Base-by-base conservation (phyloP, 2,797 vertebrate genomes). In the Chaetophractus vellerosus region DNA sequence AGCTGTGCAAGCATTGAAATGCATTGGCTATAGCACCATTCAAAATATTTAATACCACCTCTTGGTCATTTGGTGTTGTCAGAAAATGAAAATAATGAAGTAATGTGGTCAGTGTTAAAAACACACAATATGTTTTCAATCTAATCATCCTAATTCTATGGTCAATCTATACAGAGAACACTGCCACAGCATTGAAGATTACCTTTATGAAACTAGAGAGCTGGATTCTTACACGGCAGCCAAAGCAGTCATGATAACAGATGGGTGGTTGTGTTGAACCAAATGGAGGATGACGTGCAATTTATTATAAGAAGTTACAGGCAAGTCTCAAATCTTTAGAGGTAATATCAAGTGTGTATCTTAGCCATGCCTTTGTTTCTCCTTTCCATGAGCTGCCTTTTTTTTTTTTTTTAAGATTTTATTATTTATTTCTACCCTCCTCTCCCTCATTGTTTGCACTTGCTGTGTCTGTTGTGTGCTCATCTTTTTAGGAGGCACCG, bases 1-100 rank as follows among this genome's bases (percentile, higher is more conserved):
- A 71, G 41, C 71, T 75, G 33, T 0, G 18, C 0, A 24, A 41
- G 10, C 76, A 63, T 84, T 61, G 6, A n/a, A 57, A 71, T 5
- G 0, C 48, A 28, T 21, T 8, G 55, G 50, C 71, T 57, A 2
- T 81, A 97, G 92, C 95, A 97, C 96, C 94, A 74, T 12, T 92
- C 31, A 89, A 31, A 78, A 69, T 8, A 48, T 38, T 71, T 48
- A 75, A 8, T 55, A 55, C 76, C 55, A 12, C 72, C 89, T 95
- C 87, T 63, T n/a, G 80, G 45, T 79, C 3, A n/a, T 41, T 89
- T 86, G 36, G 59, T 16, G 5, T 41, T 76, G 38, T 84, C 61
- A 5, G 88, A 78, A 71, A 41, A 72, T 8, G 16, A 86, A 93
- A 94, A 38, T 79, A 84, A 88, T 19, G 8, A 76, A 82, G 71